phyloP scores from a whole-genome alignment of 2,113 vertebrate genomes.

The Ondatra zibethicus region DNA sequence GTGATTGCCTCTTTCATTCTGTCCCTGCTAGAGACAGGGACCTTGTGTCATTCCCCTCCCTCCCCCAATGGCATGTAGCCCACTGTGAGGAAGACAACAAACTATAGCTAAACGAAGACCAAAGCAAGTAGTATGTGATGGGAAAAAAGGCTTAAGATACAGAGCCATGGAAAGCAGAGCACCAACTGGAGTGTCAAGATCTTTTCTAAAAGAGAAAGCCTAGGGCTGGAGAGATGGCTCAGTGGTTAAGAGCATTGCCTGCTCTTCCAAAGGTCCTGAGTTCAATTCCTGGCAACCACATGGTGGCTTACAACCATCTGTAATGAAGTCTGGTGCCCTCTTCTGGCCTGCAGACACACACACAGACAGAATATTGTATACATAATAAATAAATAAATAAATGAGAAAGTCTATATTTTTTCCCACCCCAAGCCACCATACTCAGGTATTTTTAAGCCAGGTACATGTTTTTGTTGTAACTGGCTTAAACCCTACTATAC shows the following conservation, averaged over 20 bases:
- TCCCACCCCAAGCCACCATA: neutral
- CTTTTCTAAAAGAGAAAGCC: neutral
- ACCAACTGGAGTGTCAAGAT: neutral
- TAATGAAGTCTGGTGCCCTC: too few relatives aligned
- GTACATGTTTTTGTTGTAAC: neutral
- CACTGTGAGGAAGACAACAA: neutral
- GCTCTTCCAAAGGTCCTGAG: too few relatives aligned
- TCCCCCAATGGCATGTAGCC: neutral
- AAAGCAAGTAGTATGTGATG: neutral
- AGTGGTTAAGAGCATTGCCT: too few relatives aligned
- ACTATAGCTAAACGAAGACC: neutral
- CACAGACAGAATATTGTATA: too few relatives aligned
- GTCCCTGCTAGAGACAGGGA: neutral
- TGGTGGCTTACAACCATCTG: too few relatives aligned
- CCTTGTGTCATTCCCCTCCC: neutral
- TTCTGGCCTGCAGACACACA: too few relatives aligned
- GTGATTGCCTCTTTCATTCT: neutral
- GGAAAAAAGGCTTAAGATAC: neutral
- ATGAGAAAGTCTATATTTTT: neutral
- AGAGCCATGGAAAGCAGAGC: neutral
- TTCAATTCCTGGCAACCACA: too few relatives aligned
- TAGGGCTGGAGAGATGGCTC: too few relatives aligned
- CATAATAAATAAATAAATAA: too few relatives aligned
- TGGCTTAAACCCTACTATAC: too few relatives aligned
- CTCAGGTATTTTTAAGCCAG: neutral